These are phyloP conservation scores for Himalopsyche japonica DNA, from an alignment of 2,888 invertebrate genomes.

Conservation along the genomic window DNA sequence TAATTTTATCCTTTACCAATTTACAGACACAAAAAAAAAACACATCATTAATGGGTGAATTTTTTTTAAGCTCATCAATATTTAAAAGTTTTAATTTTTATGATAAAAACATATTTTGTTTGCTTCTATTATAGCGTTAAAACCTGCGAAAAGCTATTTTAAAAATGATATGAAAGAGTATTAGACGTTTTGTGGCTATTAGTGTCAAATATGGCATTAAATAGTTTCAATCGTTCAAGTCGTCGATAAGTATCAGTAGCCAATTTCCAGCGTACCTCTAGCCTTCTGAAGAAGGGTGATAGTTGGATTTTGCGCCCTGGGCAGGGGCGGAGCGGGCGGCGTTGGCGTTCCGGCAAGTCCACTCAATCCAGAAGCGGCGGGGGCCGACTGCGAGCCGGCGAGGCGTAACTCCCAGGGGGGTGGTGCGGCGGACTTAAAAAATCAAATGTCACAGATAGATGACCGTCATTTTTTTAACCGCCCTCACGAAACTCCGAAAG, in stretches of 20 bases:
- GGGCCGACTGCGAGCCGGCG: slow-evolving; percentile 37
- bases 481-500: not conserved
- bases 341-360: slow-evolving; percentile 44
- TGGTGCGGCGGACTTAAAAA: slow-evolving; percentile 21
- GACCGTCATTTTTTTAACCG: not conserved
- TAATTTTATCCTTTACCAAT: too few species aligned
- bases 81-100: too few species aligned
- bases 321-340: slow-evolving; percentile 63
- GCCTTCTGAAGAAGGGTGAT: slow-evolving; percentile 86
- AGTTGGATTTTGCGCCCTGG: slow-evolving; percentile 83
- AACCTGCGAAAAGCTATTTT: too few species aligned
- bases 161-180: too few species aligned
- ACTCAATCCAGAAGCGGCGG: slow-evolving; percentile 41
- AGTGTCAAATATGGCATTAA: not conserved
- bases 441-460: slow-evolving; percentile 2
- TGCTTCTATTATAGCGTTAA: too few species aligned
- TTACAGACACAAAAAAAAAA: too few species aligned
- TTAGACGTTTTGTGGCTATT: too few species aligned
- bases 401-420: slow-evolving; percentile 40
- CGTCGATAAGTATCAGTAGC: too few species aligned
- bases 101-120: too few species aligned
- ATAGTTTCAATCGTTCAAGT: not conserved
- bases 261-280: slow-evolving; percentile 68
- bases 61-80: too few species aligned
- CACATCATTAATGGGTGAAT: too few species aligned